Base-by-base conservation (phyloP, 2,888 invertebrate species). In the Eurytoma adleriae region DNA sequence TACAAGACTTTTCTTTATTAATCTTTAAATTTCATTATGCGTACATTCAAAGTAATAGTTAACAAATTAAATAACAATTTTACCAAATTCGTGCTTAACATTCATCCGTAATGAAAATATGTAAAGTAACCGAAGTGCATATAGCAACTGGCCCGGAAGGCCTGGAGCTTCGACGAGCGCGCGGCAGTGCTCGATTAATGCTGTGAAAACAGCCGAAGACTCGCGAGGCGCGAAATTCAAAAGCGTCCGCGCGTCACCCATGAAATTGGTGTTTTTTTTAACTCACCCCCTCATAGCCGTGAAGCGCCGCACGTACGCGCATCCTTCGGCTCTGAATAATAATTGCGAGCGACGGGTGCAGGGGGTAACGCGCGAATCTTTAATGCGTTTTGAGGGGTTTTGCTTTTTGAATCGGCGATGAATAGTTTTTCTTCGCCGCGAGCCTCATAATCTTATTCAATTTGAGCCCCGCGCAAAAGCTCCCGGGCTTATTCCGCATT, bases 131-230 rank as follows among this genome's bases (percentile, higher is more conserved):
- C 18, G 20, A 30, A 5, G 27, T 48, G 12, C 14, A 27, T 20
- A 18, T 20, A 18, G 40, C 40, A 52, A 18, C n/a, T n/a, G 10
- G 14, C 76, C n/a, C n/a, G n/a, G n/a, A 64, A 40, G 1, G 62
- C n/a, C 69, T 48, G 24, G 13, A 66, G 64, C 30, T 54, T 69
- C 40, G 66, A 10, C 64, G 30, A n/a, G n/a, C 27, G 1, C 13
- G 59, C 27, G 18, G 30, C 18, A 61, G 52, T 40, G 27, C 75
- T 80, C 81, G 84, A 87, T 88, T 87, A 87, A 87, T 85, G 84
- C 85, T 87, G 86, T 84, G 86, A 86, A 88, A 87, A 88, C 84
- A 87, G 79, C 74, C 77, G 67, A 80, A 54, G 20, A 54, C 30
- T 64, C 78, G 66, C 69, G 70, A 16, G 18, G 61, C 57, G 67